Conservation (phyloP, 2,113 vertebrate genomes). For the Actenoides lindsayi region DNA sequence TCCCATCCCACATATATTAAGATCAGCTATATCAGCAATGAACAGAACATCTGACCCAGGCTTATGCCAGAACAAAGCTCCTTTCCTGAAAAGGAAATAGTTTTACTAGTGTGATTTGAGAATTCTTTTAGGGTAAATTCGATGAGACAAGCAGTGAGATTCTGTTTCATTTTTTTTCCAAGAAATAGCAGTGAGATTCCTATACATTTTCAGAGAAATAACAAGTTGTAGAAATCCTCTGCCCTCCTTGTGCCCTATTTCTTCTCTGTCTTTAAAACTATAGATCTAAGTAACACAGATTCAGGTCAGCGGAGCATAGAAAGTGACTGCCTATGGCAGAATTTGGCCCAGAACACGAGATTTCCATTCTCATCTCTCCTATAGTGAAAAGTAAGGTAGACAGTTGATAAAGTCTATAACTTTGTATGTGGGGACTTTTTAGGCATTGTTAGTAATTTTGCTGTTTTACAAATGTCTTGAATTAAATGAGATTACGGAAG, state of each 20-base stretch:
- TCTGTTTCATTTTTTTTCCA: not conserved
- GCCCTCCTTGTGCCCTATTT: not conserved
- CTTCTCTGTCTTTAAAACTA: not conserved
- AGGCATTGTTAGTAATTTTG: not conserved
- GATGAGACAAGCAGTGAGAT: not conserved
- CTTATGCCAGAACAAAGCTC: not conserved
- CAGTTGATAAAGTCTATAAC: not conserved
- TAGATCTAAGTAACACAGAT: not conserved
- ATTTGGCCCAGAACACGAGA: not conserved
- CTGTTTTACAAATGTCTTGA: conserved; percentile 8
- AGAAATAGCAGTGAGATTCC: not conserved
- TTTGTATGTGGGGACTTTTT: rapidly evolving
- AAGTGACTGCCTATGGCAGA: not conserved
- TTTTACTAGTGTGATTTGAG: not conserved
- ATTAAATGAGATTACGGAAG: conserved; percentile 42
- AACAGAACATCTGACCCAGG: not conserved
- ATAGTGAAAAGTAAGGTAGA: not conserved
- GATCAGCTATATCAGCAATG: not conserved
- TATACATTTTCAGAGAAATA: not conserved
- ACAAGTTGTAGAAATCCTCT: not conserved
- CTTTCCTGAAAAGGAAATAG: not conserved
- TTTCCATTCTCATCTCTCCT: not conserved
- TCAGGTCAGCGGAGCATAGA: not conserved
- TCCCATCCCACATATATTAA: not conserved
- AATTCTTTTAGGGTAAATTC: not conserved